Conservation (phyloP, 2,113 vertebrate species). For the Lanius collurio region DNA sequence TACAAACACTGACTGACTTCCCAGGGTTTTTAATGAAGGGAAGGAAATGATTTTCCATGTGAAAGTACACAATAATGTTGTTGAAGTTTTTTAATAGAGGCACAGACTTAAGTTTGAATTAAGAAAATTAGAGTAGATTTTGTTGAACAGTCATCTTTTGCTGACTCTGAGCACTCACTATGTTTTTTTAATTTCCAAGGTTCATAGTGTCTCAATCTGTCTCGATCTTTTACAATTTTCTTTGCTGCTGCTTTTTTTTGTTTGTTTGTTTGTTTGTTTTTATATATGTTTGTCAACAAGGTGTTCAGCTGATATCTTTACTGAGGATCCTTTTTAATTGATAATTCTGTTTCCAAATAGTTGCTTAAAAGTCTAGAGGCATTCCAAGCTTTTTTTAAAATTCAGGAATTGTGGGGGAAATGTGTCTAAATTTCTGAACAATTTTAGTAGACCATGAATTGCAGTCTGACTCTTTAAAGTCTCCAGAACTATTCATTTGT, state of each 20-base stretch:
- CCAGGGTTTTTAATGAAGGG: background rate
- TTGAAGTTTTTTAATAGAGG: background rate
- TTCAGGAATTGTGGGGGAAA: background rate
- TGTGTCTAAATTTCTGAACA: background rate
- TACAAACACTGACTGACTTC: background rate
- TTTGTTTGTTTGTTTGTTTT: background rate
- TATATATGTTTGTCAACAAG: background rate
- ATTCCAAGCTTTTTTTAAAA: background rate
- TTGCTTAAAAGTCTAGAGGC: background rate
- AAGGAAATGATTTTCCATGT: background rate
- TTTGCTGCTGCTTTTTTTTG: background rate
- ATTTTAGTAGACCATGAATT: background rate
- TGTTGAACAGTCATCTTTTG: background rate
- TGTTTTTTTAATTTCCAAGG: background rate
- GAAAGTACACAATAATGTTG: background rate
- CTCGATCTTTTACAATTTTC: background rate
- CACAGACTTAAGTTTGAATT: background rate
- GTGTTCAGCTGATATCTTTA: background rate
- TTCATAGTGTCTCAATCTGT: background rate
- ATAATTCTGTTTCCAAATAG: background rate
- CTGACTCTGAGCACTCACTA: background rate
- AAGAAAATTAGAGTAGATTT: background rate
- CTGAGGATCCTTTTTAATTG: background rate
- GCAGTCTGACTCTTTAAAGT: background rate
- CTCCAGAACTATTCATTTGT: background rate